Conservation (phyloP, 2,113 vertebrate genomes). For the Hemiscyllium ocellatum region DNA sequence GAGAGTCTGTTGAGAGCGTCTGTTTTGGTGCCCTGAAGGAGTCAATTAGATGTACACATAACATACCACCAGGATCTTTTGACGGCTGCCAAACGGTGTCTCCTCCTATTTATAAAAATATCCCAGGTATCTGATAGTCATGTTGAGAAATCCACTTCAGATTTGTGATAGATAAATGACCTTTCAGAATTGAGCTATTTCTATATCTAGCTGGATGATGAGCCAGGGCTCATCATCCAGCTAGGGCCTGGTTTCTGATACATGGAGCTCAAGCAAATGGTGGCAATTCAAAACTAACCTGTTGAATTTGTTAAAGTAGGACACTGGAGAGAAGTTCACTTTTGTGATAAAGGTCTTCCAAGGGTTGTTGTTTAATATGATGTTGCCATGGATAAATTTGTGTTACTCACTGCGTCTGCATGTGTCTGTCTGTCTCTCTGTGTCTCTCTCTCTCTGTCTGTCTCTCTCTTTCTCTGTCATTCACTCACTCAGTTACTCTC, state of each 20-base stretch:
- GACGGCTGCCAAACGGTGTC: background rate
- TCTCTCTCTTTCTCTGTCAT: background rate
- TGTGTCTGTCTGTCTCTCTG: too few relatives aligned
- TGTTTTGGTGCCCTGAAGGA: constrained; percentile 22
- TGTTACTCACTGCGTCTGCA: too few relatives aligned
- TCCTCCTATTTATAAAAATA: constrained; percentile 4
- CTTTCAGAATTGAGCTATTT: background rate
- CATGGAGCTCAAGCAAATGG: background rate
- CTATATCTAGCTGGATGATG: background rate
- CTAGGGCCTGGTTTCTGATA: background rate
- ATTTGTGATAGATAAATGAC: background rate
- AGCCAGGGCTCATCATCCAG: background rate
- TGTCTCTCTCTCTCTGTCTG: too few relatives aligned
- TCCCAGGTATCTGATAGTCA: background rate
- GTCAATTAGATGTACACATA: constrained; percentile 36
- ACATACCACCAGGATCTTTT: constrained; percentile 21
- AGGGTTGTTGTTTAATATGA: background rate
- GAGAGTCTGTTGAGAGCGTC: constrained; percentile 2
- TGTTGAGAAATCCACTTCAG: background rate
- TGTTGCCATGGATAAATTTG: background rate
- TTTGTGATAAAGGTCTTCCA: background rate
- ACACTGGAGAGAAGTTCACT: background rate
- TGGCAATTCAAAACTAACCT: background rate
- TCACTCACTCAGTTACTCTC: too few relatives aligned
- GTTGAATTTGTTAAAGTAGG: background rate